These are phyloP conservation scores for Theocolax elegans DNA, from an alignment of 1,140 invertebrate species.

Conservation along the genomic window DNA sequence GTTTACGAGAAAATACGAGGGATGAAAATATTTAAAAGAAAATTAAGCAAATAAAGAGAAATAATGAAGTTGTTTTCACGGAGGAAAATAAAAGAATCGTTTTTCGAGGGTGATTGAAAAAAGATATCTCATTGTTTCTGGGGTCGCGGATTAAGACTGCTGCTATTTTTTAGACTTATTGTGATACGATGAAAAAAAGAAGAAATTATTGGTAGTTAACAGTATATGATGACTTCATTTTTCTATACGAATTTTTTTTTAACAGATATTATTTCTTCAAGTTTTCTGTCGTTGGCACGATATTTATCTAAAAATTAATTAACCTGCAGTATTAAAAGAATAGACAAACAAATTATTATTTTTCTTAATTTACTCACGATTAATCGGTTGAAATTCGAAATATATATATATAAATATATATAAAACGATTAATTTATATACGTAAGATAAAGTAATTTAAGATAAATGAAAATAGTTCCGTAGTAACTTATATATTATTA, in stretches of 20 bases:
- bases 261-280: not conserved
- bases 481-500: no score
- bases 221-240: not conserved
- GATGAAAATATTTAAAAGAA: not conserved
- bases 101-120: no score
- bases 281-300: not conserved
- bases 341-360: not conserved
- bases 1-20: constrained; percentile 36
- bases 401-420: no score
- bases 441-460: no score
- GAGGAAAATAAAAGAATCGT: no score
- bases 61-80: no score
- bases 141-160: constrained; percentile 43
- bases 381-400: no score
- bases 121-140: constrained; percentile 31
- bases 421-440: no score
- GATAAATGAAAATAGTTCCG: no score
- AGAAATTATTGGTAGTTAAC: constrained; percentile 10
- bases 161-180: constrained; percentile 47
- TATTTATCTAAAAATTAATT: not conserved
- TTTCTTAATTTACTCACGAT: no score
- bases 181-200: constrained; percentile 42
- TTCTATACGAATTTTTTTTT: not conserved
- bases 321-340: not conserved
- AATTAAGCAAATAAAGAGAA: no score